A percentile compares a stretch with the other conserved stretches of the same genome.
phyloP scores from a whole-genome alignment of 2,797 vertebrate genomes.

The Anabacerthia variegaticeps region DNA sequence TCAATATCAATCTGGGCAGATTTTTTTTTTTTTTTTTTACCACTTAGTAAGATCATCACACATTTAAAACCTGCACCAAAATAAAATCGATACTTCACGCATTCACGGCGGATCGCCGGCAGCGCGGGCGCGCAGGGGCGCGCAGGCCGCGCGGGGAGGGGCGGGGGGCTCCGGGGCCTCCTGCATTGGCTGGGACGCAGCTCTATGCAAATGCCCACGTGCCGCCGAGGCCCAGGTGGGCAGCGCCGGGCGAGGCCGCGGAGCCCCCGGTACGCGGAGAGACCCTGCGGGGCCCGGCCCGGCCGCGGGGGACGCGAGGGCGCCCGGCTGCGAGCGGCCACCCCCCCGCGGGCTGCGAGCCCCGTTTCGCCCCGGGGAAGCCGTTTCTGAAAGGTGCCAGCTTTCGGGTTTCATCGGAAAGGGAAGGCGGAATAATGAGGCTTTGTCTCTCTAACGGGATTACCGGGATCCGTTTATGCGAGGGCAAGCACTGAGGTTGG shows the following conservation, averaged over 20 bases:
- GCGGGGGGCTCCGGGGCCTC: not conserved
- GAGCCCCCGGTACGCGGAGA: not conserved
- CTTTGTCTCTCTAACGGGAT: conserved; percentile 49
- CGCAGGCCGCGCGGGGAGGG: not conserved
- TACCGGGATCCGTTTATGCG: conserved; percentile 11
- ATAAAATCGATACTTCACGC: not conserved
- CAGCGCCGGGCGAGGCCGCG: not conserved
- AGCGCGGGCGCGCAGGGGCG: not conserved
- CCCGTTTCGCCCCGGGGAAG: not conserved
- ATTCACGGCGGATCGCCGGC: not conserved
- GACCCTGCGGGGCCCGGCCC: not conserved
- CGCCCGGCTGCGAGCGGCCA: not conserved
- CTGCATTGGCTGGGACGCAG: not conserved
- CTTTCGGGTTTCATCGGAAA: not conserved
- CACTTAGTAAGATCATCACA: conserved; percentile 63
- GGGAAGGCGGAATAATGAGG: conserved; percentile 25
- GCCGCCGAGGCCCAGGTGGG: not conserved
- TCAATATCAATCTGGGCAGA: not conserved
- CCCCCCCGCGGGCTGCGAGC: not conserved
- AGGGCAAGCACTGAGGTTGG: not conserved
- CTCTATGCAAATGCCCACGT: conserved; percentile 39
- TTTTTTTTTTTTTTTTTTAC: conserved; percentile 62
- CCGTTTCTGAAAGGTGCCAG: not conserved
- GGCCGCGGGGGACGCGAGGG: not conserved
- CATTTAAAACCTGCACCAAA: conserved; percentile 19